Conservation (phyloP, 2,113 vertebrate genomes). For the Chamaea fasciata region DNA sequence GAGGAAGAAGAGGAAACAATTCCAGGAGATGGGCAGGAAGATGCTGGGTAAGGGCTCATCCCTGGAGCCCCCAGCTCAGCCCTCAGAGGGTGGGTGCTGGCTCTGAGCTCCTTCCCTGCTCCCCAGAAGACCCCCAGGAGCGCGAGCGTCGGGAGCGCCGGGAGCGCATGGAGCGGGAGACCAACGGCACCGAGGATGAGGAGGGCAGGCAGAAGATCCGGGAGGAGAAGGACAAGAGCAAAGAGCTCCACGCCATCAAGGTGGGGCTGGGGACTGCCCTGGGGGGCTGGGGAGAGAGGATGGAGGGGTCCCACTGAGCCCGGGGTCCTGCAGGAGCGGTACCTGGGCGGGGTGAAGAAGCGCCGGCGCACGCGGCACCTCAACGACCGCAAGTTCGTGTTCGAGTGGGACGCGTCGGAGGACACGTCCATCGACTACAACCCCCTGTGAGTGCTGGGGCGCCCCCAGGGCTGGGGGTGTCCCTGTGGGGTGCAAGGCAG, state of each 20-base stretch:
- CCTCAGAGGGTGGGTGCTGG: accelerated
- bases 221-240: slow-evolving; percentile 96
- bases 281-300: accelerated
- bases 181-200: slow-evolving; percentile 91
- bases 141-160: slow-evolving; percentile 88
- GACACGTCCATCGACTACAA: slow-evolving; percentile 97
- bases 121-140: slow-evolving; percentile 95
- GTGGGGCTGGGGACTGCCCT: background rate
- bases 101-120: background rate
- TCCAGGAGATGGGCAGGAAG: slow-evolving; percentile 94
- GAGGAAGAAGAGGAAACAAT: slow-evolving; percentile 90
- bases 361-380: slow-evolving; percentile 90
- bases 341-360: slow-evolving; percentile 93
- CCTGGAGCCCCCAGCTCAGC: too few relatives aligned
- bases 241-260: slow-evolving; percentile 96
- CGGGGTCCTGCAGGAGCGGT: slow-evolving; percentile 80
- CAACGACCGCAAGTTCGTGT: slow-evolving; percentile 97
- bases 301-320: background rate
- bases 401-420: slow-evolving; percentile 97
- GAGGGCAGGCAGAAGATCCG: slow-evolving; percentile 93
- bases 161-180: slow-evolving; percentile 93
- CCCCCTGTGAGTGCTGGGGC: slow-evolving; percentile 81
- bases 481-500: background rate
- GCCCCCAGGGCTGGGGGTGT: background rate
- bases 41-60: slow-evolving; percentile 83